Percentiles rank a stretch among this genome's conserved stretches.
Evolutionary conservation across 2,113 vertebrate genomes (phyloP).

Genomic region (Chaetodon trifascialis): DNA sequence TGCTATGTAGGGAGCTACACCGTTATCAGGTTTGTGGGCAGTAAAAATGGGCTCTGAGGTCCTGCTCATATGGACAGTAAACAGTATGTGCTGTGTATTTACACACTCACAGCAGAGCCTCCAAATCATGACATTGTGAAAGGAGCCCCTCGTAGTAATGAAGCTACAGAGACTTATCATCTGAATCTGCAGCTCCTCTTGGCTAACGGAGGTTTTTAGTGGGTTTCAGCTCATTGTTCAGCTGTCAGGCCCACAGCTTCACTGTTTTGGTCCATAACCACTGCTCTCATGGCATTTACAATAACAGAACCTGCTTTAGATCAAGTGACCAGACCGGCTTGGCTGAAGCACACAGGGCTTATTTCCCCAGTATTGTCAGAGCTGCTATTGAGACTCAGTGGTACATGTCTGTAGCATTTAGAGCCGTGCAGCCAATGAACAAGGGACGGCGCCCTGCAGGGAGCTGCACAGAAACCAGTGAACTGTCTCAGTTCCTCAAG

Average conservation of each 20-base stretch:
- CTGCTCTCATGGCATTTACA: not conserved
- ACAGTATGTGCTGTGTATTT: not conserved
- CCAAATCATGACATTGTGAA: not conserved
- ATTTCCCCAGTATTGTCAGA: not conserved
- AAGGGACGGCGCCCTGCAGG: not conserved
- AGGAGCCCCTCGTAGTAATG: no score
- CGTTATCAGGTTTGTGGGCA: not conserved
- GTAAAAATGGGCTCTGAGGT: constrained; percentile 3
- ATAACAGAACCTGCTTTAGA: not conserved
- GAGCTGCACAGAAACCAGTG: not conserved
- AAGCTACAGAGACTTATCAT: no score
- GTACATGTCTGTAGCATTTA: not conserved
- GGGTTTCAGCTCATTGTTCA: not conserved
- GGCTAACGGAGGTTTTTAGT: not conserved
- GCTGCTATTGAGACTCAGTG: not conserved
- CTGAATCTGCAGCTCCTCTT: not conserved
- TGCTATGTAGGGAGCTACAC: not conserved
- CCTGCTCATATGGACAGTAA: not conserved
- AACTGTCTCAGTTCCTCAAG: not conserved
- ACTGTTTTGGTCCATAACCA: not conserved
- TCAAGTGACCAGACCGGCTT: not conserved
- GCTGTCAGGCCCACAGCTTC: not conserved
- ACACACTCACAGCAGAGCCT: not conserved
- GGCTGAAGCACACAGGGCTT: not conserved
- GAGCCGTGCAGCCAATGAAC: not conserved